These are phyloP conservation scores for Ptychochromis oligacanthus DNA, from an alignment of 2,113 vertebrate species.

Conservation along the genomic window DNA sequence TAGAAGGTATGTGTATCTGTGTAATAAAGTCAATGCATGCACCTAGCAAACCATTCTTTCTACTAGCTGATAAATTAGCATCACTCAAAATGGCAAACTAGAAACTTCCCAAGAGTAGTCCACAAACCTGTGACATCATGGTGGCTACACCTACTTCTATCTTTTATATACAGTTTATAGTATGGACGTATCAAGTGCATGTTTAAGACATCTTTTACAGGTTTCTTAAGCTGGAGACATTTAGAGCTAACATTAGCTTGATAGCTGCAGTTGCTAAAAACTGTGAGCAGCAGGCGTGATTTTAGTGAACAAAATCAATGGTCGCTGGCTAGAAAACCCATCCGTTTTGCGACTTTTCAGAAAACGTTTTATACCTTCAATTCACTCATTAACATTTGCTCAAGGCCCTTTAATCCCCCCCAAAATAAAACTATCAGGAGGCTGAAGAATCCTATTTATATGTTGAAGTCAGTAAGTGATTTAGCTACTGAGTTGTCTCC, in stretches of 20 bases:
- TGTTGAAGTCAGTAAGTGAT: not conserved
- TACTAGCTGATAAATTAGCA: no score
- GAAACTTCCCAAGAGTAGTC: no score
- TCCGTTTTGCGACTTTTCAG: not conserved
- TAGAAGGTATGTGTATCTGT: no score
- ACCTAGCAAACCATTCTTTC: no score
- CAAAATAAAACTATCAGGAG: not conserved
- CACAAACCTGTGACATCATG: not conserved
- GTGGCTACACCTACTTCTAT: not conserved
- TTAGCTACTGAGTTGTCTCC: not conserved
- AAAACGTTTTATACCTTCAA: not conserved
- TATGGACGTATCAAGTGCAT: not conserved
- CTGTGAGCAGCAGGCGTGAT: not conserved
- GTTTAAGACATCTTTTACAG: not conserved
- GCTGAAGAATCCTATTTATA: not conserved
- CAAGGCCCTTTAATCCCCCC: not conserved
- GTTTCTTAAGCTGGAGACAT: not conserved
- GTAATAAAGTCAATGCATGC: no score
- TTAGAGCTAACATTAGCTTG: not conserved
- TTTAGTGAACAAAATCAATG: not conserved
- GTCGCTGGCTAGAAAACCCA: not conserved
- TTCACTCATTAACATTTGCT: not conserved
- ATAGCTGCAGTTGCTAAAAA: not conserved
- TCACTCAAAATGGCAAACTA: no score
- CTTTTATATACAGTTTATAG: not conserved